Evolutionary conservation across 2,113 vertebrate genomes (phyloP).

Genomic region (Piprites chloris): DNA sequence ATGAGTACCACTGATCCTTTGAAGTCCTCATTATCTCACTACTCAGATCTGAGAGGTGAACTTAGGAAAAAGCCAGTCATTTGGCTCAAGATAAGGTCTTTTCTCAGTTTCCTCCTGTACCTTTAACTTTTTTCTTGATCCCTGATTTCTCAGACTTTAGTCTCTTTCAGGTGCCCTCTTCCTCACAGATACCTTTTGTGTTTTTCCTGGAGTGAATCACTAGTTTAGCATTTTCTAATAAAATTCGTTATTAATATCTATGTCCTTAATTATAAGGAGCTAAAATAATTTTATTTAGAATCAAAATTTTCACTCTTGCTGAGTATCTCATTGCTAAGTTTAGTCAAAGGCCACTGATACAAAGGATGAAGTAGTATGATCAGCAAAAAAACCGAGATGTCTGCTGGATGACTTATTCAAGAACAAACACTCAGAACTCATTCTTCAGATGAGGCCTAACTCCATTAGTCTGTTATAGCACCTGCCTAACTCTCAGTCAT

Average conservation of each 20-base stretch:
- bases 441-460: slow-evolving; percentile 11
- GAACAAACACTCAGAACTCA: slow-evolving; percentile 3
- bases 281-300: neutral
- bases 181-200: neutral
- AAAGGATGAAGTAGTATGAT: neutral
- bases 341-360: neutral
- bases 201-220: neutral
- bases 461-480: slow-evolving; percentile 43
- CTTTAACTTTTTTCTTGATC: neutral
- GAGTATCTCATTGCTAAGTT: neutral
- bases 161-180: neutral
- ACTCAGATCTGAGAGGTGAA: neutral
- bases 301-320: neutral
- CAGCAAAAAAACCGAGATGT: neutral
- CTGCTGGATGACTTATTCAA: slow-evolving; percentile 18
- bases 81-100: neutral
- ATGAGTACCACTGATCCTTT: neutral
- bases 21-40: neutral
- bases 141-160: neutral
- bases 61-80: neutral
- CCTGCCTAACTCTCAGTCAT: slow-evolving; percentile 30
- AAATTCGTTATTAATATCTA: neutral
- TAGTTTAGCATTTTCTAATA: neutral
- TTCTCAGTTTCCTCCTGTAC: neutral
- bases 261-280: neutral